Percentiles rank a stretch among this genome's conserved stretches.
These are phyloP conservation scores for Trypoxylon attenuatum DNA, from an alignment of 2,888 invertebrate genomes.

Conservation along the genomic window DNA sequence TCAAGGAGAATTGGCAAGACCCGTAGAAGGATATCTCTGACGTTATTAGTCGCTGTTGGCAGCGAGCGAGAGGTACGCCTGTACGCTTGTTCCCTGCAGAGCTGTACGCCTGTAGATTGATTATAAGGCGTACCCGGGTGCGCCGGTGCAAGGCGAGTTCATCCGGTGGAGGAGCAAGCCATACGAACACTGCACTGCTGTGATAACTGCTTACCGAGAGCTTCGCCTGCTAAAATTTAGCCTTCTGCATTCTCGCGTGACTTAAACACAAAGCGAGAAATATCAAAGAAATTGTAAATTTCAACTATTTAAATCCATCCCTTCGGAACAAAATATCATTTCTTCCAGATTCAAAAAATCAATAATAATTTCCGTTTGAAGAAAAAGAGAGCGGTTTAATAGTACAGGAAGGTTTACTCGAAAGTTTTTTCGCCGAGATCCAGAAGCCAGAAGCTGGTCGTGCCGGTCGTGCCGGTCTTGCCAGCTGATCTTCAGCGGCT, in stretches of 20 bases:
- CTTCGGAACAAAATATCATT: no score
- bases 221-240: no score
- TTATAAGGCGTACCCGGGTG: conserved; percentile 49
- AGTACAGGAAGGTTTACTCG: conserved; percentile 17
- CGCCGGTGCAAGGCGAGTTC: conserved; percentile 11
- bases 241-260: no score
- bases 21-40: not conserved
- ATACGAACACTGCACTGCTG: no score
- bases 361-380: no score
- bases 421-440: conserved; percentile 19
- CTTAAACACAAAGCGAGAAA: no score
- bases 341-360: no score
- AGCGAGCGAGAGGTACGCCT: conserved; percentile 36
- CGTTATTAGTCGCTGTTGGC: conserved; percentile 12
- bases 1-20: not conserved
- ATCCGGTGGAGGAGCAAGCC: not conserved
- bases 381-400: not conserved
- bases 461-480: conserved; percentile 8
- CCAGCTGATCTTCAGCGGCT: conserved; percentile 8
- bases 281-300: no score
- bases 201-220: no score
- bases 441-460: no score
- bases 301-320: no score
- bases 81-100: no score
- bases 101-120: conserved; percentile 59